Conservation (phyloP, 2,888 invertebrate genomes). For the Liopterus haemorrhoidalis region DNA sequence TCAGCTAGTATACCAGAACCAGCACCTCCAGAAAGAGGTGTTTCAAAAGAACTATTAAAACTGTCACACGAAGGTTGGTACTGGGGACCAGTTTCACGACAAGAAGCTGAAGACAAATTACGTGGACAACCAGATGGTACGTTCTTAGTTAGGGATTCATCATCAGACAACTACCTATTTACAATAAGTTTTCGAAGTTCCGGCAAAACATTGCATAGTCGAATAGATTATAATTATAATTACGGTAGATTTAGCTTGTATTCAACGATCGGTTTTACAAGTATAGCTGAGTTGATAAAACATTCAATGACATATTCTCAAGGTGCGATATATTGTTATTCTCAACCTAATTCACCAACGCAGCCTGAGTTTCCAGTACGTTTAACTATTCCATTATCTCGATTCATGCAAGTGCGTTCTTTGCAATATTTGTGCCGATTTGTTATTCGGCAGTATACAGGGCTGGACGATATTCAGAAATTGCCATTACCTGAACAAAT, state of each 20-base stretch:
- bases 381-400: slow-evolving; percentile 66
- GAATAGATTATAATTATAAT: slow-evolving; percentile 68
- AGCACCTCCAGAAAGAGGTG: slow-evolving; percentile 17
- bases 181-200: slow-evolving; percentile 67
- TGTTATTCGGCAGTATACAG: slow-evolving; percentile 62
- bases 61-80: slow-evolving; percentile 63
- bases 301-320: slow-evolving; percentile 67
- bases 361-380: slow-evolving; percentile 68
- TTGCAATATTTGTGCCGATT: slow-evolving; percentile 69
- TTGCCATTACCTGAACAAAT: slow-evolving; percentile 58
- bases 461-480: slow-evolving; percentile 62
- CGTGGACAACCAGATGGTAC: slow-evolving; percentile 66
- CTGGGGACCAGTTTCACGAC: slow-evolving; percentile 71
- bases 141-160: slow-evolving; percentile 73
- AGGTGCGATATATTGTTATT: slow-evolving; percentile 66
- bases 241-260: slow-evolving; percentile 52
- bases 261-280: slow-evolving; percentile 49
- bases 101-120: slow-evolving; percentile 65
- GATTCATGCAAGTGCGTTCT: slow-evolving; percentile 64
- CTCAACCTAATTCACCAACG: slow-evolving; percentile 58
- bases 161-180: slow-evolving; percentile 62
- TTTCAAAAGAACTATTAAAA: slow-evolving; percentile 39
- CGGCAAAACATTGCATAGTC: slow-evolving; percentile 65
- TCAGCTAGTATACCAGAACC: slow-evolving; percentile 7
- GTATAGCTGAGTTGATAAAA: slow-evolving; percentile 66